These are phyloP conservation scores for Gryllus bimaculatus DNA, from an alignment of 1,140 invertebrate species.

Conservation along the genomic window DNA sequence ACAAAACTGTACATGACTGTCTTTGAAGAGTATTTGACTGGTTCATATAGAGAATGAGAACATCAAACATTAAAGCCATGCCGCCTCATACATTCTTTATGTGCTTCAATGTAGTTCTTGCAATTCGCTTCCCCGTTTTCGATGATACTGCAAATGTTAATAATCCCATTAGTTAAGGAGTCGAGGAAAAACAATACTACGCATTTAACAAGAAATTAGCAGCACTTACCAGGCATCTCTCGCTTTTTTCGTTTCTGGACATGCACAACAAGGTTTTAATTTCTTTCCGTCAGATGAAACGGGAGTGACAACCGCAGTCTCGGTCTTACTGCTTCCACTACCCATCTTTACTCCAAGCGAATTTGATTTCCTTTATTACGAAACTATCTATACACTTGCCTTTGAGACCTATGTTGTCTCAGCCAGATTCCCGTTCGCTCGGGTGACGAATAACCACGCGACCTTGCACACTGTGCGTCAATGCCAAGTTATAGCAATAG, in stretches of 20 bases:
- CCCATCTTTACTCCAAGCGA: neutral
- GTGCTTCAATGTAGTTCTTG: conserved; percentile 80
- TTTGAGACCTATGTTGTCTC: too few species aligned
- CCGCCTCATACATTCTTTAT: conserved; percentile 92
- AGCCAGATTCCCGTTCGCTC: too few species aligned
- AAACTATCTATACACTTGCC: too few species aligned
- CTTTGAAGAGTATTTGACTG: neutral
- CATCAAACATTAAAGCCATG: conserved; percentile 87
- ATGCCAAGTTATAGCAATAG: too few species aligned
- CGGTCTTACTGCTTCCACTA: neutral
- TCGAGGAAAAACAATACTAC: conserved; percentile 19
- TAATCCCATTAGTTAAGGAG: conserved; percentile 16
- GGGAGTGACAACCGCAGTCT: neutral
- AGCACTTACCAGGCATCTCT: conserved; percentile 77
- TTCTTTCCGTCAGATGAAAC: conserved; percentile 41
- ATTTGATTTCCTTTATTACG: too few species aligned
- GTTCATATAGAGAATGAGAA: neutral
- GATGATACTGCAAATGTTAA: conserved; percentile 68
- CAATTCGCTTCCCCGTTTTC: conserved; percentile 91
- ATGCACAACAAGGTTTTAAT: conserved; percentile 93
- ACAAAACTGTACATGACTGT: neutral
- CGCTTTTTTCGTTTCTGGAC: conserved; percentile 88
- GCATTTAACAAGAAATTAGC: neutral
- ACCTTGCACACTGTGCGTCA: too few species aligned
- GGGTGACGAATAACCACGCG: too few species aligned